Evolutionary conservation across 2,113 vertebrate genomes (phyloP), one percentile per base, ranked within the genome.

Genomic region (Otocyon megalotis): DNA sequence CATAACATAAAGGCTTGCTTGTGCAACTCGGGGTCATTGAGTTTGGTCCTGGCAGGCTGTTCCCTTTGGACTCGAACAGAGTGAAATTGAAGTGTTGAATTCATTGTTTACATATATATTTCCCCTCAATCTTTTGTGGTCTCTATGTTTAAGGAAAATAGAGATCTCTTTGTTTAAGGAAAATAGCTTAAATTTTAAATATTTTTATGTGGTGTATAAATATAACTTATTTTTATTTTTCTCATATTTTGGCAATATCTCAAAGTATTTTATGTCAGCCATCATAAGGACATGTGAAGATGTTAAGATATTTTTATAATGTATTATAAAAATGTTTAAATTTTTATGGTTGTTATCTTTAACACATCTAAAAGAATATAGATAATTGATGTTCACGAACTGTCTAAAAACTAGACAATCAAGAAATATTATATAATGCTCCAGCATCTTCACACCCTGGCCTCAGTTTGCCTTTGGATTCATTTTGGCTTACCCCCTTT

Each of bases 81-180:
- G 88, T 95, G 60, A 96, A 98, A 92, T 90, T 80, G 89, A 97
- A 95, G 92, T 81, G 72, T 94, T 94, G 63, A 96, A 92, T 88
- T 96, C 79, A 90, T 63, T 88, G 76, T 94, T 96, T 93, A 32
- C 22, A 92, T 58, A 95, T 63, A 53, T 80, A 89, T 74, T 84
- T 94, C 67, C 43, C 56, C 48, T 91, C 62, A 80, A 82, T 84
- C n/a, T 93, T 90, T 94, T 93, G 32, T 92, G 65, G 71, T 96
- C 63, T 88, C 19, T 93, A 30, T 89, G 50, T 89, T 97, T 93
- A 93, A 96, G 60, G 48, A 88, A 97, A 96, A 92, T 58, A 94
- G 74, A 87, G 76, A 84, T 90, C 12, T 93, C 72, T 97, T 97
- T 96, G 60, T 97, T 98, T 96, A 77, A 95, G 76, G 60, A 95